Conservation (phyloP, 2,113 vertebrate species). For the Phylloscopus trochiloides region DNA sequence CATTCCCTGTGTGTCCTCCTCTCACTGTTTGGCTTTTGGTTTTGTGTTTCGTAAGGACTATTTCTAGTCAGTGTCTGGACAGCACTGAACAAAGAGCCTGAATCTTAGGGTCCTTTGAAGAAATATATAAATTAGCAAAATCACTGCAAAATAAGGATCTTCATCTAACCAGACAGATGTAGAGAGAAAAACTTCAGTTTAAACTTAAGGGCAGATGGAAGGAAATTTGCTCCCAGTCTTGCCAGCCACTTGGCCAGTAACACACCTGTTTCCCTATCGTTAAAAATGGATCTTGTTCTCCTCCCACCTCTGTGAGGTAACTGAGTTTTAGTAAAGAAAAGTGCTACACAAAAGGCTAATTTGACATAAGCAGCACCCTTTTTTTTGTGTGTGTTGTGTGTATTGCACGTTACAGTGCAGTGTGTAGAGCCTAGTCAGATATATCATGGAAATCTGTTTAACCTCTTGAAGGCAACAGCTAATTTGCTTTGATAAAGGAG, state of each 20-base stretch:
- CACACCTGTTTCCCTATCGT: neutral
- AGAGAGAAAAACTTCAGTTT: neutral
- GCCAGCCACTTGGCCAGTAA: neutral
- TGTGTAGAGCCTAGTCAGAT: neutral
- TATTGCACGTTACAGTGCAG: neutral
- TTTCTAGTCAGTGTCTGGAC: neutral
- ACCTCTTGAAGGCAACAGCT: neutral
- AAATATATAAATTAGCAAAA: neutral
- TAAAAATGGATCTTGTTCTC: neutral
- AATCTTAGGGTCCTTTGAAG: neutral
- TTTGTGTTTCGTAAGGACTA: neutral
- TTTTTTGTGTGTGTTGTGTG: neutral
- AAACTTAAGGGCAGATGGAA: neutral
- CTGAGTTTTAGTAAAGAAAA: neutral
- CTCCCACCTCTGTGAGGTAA: neutral
- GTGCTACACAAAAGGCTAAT: neutral
- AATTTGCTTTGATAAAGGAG: neutral
- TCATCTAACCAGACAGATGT: neutral
- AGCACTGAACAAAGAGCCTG: neutral
- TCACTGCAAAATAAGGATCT: neutral
- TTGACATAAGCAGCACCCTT: neutral
- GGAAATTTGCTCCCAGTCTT: neutral
- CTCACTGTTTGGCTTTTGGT: neutral
- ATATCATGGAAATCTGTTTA: neutral
- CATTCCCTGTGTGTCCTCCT: neutral